Conservation (phyloP, 2,888 invertebrate genomes). For the Drosophila bunnanda region DNA sequence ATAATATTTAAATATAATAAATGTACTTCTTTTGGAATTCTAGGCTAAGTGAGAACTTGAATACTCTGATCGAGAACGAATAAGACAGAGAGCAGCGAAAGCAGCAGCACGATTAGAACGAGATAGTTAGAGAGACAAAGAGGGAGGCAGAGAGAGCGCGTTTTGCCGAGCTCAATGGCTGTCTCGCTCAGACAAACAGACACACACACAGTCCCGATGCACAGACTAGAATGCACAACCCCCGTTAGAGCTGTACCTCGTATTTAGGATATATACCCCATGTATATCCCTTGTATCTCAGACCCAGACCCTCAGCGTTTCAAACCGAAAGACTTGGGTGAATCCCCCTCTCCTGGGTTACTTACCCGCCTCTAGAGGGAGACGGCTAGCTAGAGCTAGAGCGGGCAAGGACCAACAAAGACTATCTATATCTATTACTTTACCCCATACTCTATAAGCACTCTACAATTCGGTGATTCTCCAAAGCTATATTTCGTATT, state of each 20-base stretch:
- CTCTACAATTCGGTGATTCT: background rate
- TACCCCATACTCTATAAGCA: background rate
- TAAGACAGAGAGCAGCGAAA: constrained; percentile 16
- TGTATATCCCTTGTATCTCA: background rate
- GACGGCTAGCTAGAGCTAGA: background rate
- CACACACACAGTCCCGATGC: constrained; percentile 56
- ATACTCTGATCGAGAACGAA: constrained; percentile 27
- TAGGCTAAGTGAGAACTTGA: constrained; percentile 32
- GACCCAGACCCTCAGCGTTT: constrained; percentile 30
- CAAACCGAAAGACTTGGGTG: constrained; percentile 35
- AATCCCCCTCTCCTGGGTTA: constrained; percentile 2
- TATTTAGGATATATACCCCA: constrained; percentile 1
- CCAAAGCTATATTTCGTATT: constrained; percentile 9
- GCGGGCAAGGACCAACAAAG: constrained; percentile 16
- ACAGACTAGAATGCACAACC: constrained; percentile 51
- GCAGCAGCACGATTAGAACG: constrained; percentile 27
- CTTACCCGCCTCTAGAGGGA: constrained; percentile 6
- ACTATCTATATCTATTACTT: constrained; percentile 9
- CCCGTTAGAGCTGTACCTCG: constrained; percentile 23
- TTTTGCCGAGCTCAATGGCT: constrained; percentile 5
- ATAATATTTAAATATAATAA: constrained; percentile 11
- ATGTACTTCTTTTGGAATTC: constrained; percentile 25
- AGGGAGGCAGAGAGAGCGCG: background rate
- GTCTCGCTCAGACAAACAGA: constrained; percentile 40
- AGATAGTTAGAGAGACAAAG: background rate